Evolutionary conservation across 92 coral and sea anemone species (phyloP).

Genomic region (Palythoa grandiflora): DNA sequence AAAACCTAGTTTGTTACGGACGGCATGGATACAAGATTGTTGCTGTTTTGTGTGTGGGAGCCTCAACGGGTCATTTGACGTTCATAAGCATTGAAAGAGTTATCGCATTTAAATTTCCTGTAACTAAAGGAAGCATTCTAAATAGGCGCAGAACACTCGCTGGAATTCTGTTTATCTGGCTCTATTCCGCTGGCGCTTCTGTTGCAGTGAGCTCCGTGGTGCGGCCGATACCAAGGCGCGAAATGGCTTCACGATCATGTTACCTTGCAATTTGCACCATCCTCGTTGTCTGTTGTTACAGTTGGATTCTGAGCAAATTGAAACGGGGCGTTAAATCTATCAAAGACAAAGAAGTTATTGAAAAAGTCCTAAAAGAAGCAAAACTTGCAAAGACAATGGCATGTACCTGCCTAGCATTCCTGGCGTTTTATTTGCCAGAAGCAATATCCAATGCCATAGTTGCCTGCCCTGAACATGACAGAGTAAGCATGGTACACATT

Average conservation of each 20-base stretch:
- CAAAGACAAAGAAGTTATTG: background rate
- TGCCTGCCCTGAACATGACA: background rate
- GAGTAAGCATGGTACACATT: slow-evolving; percentile 4
- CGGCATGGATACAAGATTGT: slow-evolving; percentile 4
- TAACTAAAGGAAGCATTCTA: background rate
- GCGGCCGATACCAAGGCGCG: slow-evolving; percentile 13
- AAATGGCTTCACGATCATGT: background rate
- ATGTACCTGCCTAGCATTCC: slow-evolving; percentile 10
- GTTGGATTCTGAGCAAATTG: slow-evolving; percentile 11
- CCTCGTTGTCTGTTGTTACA: slow-evolving; percentile 22
- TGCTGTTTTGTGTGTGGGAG: background rate
- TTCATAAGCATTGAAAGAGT: slow-evolving; percentile 36
- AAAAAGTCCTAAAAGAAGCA: slow-evolving; percentile 9
- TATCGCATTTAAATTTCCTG: slow-evolving; percentile 2
- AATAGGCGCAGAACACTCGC: background rate
- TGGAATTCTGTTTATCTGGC: slow-evolving; percentile 3
- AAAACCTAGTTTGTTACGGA: slow-evolving; percentile 4
- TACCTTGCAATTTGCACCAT: background rate
- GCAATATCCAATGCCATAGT: slow-evolving; percentile 15
- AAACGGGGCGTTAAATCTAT: background rate
- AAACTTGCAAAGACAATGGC: slow-evolving; percentile 29
- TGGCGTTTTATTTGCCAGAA: slow-evolving; percentile 26
- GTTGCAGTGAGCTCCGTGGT: background rate
- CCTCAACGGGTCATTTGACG: slow-evolving; percentile 23
- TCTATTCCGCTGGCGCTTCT: background rate